A percentile compares a stretch with the other conserved stretches of the same genome.
phyloP scores from a whole-genome alignment of 2,888 invertebrate species.

The Agrypnus murinus region DNA sequence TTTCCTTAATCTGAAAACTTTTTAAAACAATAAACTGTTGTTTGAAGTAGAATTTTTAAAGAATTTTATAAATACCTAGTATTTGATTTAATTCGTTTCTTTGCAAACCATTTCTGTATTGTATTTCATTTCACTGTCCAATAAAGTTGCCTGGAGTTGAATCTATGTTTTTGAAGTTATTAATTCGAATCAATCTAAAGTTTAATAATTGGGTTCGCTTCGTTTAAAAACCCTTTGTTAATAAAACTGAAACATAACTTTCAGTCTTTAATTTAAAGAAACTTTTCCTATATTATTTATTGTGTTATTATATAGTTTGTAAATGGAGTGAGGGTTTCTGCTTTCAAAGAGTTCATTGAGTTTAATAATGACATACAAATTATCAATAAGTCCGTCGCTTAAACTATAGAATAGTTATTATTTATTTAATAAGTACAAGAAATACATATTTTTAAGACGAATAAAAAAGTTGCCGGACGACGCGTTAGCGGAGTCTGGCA shows the following conservation, averaged over 20 bases:
- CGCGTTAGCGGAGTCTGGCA: too few species aligned
- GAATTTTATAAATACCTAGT: neutral
- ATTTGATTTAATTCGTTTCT: slow-evolving; percentile 1
- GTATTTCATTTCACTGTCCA: neutral
- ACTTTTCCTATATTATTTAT: neutral
- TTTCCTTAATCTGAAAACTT: neutral
- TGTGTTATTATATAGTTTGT: too few species aligned
- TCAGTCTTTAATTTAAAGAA: neutral
- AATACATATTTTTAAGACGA: too few species aligned
- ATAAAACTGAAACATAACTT: neutral
- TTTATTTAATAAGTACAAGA: too few species aligned
- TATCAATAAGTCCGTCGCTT: too few species aligned
- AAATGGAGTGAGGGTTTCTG: too few species aligned
- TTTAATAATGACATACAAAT: too few species aligned
- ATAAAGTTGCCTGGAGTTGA: neutral
- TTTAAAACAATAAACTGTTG: neutral
- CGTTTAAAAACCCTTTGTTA: neutral
- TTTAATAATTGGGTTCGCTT: slow-evolving; percentile 17
- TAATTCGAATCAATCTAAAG: slow-evolving; percentile 26
- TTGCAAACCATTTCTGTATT: neutral
- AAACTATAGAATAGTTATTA: too few species aligned
- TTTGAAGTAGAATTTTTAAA: neutral
- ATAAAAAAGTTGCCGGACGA: too few species aligned
- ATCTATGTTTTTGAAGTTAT: slow-evolving; percentile 29
- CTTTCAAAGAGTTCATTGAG: too few species aligned